phyloP scores from a whole-genome alignment of 2,797 vertebrate species.

The Clarias pachynema region DNA sequence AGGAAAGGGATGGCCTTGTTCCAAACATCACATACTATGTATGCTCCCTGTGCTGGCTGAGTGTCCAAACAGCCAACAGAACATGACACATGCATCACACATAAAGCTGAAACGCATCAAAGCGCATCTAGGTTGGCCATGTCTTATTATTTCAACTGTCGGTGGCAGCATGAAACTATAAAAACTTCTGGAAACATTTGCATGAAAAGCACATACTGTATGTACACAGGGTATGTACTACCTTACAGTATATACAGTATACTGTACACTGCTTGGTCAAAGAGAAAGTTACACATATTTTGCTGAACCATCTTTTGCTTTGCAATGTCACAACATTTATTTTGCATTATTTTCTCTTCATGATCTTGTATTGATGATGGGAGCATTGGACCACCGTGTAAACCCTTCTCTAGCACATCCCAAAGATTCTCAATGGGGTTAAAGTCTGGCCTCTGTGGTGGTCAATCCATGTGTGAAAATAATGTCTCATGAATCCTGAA shows the following conservation, averaged over 20 bases:
- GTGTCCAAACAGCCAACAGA: conserved; percentile 32
- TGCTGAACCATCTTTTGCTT: no score
- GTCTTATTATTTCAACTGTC: not conserved
- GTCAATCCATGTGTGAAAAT: no score
- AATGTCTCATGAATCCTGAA: no score
- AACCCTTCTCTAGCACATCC: no score
- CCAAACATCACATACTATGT: conserved; percentile 42
- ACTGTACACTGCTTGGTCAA: no score
- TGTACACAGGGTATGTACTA: not conserved
- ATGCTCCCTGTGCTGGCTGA: conserved; percentile 18
- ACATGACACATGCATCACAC: conserved; percentile 20
- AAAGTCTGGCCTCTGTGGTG: no score
- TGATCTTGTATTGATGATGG: no score
- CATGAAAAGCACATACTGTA: not conserved
- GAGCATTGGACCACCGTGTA: no score
- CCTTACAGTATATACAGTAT: not conserved
- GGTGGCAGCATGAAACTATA: not conserved
- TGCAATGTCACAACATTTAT: no score
- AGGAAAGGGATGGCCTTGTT: conserved; percentile 46
- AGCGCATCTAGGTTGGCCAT: not conserved
- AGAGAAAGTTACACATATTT: no score
- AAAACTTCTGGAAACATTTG: not conserved
- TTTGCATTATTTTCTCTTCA: no score
- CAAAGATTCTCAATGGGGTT: no score
- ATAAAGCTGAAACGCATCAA: not conserved